These are phyloP conservation scores for Bombus turneri DNA, from an alignment of 1,140 invertebrate species.

Conservation along the genomic window DNA sequence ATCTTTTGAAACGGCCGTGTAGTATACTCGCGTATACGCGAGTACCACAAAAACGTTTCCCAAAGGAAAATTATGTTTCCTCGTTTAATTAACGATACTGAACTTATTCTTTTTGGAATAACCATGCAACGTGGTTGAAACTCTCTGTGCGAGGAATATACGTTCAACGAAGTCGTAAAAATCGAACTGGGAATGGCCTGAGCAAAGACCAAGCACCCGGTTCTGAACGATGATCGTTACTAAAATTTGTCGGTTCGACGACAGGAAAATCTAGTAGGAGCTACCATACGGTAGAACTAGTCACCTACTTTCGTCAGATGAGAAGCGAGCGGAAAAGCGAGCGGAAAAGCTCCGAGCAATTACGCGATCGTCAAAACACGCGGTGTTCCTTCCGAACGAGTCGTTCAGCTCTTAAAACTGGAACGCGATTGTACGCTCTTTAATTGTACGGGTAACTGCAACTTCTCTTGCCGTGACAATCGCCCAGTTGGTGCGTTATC, in stretches of 20 bases:
- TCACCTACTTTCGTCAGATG: slow-evolving; percentile 19
- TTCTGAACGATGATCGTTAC: slow-evolving; percentile 4
- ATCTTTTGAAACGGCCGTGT: too few species aligned
- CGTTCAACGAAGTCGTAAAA: neutral
- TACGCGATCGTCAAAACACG: neutral
- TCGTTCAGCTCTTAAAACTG: neutral
- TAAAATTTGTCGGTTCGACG: slow-evolving; percentile 19
- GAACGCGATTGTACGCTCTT: slow-evolving; percentile 7
- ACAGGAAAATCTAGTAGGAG: slow-evolving; percentile 38
- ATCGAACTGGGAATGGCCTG: neutral
- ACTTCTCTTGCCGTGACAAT: neutral
- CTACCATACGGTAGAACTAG: neutral
- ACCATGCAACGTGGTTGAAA: neutral
- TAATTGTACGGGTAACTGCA: neutral
- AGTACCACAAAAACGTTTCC: too few species aligned
- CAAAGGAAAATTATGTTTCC: too few species aligned
- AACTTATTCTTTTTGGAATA: neutral
- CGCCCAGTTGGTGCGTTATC: neutral
- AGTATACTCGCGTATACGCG: too few species aligned
- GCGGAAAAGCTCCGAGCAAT: slow-evolving; percentile 7
- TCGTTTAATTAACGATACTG: too few species aligned
- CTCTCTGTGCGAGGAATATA: too few species aligned
- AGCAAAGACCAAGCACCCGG: neutral
- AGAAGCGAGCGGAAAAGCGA: slow-evolving; percentile 8
- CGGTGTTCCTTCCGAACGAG: neutral